Conservation (phyloP, 2,797 vertebrate species). For the Loriculus beryllinus region DNA sequence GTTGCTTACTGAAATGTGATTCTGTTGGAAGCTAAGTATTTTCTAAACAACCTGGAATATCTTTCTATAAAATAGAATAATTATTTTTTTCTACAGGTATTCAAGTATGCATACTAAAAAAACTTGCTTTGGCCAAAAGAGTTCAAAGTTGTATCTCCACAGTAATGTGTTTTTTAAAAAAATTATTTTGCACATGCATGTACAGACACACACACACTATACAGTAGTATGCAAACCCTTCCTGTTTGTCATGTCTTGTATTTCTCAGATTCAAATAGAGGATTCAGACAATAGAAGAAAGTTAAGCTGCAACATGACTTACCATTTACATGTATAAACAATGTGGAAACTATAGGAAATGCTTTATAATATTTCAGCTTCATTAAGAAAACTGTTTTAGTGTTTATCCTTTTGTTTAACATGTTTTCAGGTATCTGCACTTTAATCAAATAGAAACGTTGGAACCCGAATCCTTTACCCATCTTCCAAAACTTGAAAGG, state of each 20-base stretch:
- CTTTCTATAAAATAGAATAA: not conserved
- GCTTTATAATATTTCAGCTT: not conserved
- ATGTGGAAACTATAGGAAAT: not conserved
- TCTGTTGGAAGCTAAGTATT: not conserved
- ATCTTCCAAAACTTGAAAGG: conserved; percentile 95
- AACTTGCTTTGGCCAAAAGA: not conserved
- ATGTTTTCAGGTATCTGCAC: conserved; percentile 89
- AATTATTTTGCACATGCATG: not conserved
- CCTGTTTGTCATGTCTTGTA: not conserved
- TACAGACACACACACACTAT: too few relatives aligned
- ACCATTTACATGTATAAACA: not conserved
- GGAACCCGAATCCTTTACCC: conserved; percentile 92
- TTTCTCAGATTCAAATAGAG: not conserved
- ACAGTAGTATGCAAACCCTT: not conserved
- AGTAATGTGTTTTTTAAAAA: not conserved
- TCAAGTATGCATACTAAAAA: not conserved
- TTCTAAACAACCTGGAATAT: not conserved
- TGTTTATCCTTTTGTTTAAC: conserved; percentile 3
- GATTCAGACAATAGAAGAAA: not conserved
- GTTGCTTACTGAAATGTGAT: not conserved
- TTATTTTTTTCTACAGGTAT: not conserved
- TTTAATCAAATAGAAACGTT: conserved; percentile 98
- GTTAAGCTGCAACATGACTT: not conserved
- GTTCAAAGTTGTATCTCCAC: not conserved
- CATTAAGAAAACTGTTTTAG: not conserved